Evolutionary conservation across 2,113 vertebrate species (phyloP).

Genomic region (Mormyrus iriodes): DNA sequence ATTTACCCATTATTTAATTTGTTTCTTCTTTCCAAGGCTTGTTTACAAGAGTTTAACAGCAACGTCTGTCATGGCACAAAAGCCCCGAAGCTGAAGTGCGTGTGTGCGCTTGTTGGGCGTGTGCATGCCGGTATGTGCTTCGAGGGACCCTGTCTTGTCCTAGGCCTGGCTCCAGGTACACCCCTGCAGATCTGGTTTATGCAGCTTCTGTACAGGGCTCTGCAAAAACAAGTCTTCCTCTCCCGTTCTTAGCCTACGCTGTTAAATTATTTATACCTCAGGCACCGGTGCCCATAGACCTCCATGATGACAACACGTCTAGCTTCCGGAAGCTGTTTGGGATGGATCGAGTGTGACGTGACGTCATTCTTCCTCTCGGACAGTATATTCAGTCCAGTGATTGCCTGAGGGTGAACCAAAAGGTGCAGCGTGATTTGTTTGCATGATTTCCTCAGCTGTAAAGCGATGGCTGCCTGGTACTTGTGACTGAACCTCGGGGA

Average conservation of each 20-base stretch:
- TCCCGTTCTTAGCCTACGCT: background rate
- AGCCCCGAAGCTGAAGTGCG: background rate
- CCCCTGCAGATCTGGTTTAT: background rate
- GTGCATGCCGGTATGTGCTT: background rate
- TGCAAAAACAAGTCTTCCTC: background rate
- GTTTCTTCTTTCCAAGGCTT: background rate
- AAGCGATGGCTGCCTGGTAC: constrained; percentile 22
- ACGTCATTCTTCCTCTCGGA: constrained; percentile 31
- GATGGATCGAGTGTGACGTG: constrained; percentile 32
- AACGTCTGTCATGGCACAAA: background rate
- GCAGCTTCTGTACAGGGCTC: background rate
- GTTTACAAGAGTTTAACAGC: background rate
- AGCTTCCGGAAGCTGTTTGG: background rate
- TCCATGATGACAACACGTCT: background rate
- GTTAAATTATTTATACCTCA: background rate
- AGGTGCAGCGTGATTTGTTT: constrained; percentile 40
- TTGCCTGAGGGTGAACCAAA: constrained; percentile 39
- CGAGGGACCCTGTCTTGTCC: background rate
- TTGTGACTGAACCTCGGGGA: background rate
- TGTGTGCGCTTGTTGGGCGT: background rate
- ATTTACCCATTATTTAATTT: background rate
- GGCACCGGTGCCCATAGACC: background rate
- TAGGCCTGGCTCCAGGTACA: background rate
- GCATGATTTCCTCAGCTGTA: constrained; percentile 17
- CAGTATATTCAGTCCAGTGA: background rate